phyloP scores from a whole-genome alignment of 35 echinoderm and acorn worm species.

The Acanthaster planci region DNA sequence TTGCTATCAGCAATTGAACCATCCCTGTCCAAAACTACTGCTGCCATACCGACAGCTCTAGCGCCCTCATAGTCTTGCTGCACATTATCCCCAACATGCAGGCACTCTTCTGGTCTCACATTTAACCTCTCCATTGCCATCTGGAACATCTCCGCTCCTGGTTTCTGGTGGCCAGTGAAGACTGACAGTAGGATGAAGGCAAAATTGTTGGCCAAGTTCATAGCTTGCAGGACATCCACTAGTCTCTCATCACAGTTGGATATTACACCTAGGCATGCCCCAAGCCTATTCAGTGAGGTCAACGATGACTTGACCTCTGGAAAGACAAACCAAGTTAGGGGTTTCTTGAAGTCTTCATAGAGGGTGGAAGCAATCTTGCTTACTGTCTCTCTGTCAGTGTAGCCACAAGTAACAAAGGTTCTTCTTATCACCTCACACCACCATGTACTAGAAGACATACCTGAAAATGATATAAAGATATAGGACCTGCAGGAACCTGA shows the following conservation, averaged over 20 bases:
- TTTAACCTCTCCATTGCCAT: constrained; percentile 58
- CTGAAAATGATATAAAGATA: background rate
- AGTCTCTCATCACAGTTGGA: constrained; percentile 85
- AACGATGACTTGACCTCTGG: constrained; percentile 85
- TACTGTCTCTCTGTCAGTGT: constrained; percentile 25
- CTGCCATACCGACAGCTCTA: constrained; percentile 66
- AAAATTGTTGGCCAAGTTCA: constrained; percentile 76
- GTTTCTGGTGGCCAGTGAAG: constrained; percentile 56
- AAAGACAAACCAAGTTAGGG: constrained; percentile 65
- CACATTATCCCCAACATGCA: constrained; percentile 82
- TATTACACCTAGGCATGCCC: constrained; percentile 71
- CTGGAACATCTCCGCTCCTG: constrained; percentile 72
- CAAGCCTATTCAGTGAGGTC: constrained; percentile 68
- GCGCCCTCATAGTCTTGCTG: constrained; percentile 75
- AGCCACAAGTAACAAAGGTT: constrained; percentile 59
- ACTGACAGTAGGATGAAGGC: constrained; percentile 78
- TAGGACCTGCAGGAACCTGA: no score
- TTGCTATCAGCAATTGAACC: constrained; percentile 28
- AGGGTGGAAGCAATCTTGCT: constrained; percentile 68
- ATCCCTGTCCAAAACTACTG: constrained; percentile 71
- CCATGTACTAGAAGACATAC: constrained; percentile 64
- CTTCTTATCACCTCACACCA: constrained; percentile 71
- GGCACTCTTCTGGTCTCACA: constrained; percentile 41
- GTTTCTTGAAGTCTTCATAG: constrained; percentile 68
- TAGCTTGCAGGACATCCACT: constrained; percentile 44